These are phyloP conservation scores for Poecilus cupreus DNA, from an alignment of 2,888 invertebrate species.

Conservation along the genomic window DNA sequence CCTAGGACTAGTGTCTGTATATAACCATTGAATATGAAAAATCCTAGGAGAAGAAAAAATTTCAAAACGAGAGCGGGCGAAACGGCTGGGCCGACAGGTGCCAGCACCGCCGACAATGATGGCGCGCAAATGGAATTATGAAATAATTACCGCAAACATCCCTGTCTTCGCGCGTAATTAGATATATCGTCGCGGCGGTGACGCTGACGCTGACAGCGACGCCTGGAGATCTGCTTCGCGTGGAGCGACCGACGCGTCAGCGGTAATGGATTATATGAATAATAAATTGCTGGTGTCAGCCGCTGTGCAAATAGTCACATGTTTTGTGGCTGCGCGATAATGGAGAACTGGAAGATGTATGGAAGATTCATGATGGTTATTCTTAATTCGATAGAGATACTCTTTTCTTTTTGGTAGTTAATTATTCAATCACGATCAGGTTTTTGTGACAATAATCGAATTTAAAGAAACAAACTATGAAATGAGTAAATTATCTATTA, in stretches of 20 bases:
- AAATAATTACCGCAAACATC: slow-evolving; percentile 58
- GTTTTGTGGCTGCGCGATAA: slow-evolving; percentile 30
- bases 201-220: slow-evolving; percentile 47
- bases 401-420: no score
- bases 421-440: no score
- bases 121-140: slow-evolving; percentile 54
- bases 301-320: slow-evolving; percentile 41
- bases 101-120: slow-evolving; percentile 9
- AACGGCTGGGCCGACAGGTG: slow-evolving; percentile 18
- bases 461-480: no score
- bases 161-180: slow-evolving; percentile 51
- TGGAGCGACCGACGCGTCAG: background rate
- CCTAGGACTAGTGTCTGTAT: no score
- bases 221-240: slow-evolving; percentile 50
- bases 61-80: background rate
- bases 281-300: slow-evolving; percentile 51
- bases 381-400: slow-evolving; percentile 12
- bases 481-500: no score
- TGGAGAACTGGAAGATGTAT: background rate
- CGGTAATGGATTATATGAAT: slow-evolving; percentile 58
- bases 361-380: slow-evolving; percentile 35
- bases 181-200: slow-evolving; percentile 44
- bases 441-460: no score
- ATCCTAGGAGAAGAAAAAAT: no score
- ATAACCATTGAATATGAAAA: no score